Base-by-base conservation (phyloP, 2,888 invertebrate genomes). In the Drosophila atripex region DNA sequence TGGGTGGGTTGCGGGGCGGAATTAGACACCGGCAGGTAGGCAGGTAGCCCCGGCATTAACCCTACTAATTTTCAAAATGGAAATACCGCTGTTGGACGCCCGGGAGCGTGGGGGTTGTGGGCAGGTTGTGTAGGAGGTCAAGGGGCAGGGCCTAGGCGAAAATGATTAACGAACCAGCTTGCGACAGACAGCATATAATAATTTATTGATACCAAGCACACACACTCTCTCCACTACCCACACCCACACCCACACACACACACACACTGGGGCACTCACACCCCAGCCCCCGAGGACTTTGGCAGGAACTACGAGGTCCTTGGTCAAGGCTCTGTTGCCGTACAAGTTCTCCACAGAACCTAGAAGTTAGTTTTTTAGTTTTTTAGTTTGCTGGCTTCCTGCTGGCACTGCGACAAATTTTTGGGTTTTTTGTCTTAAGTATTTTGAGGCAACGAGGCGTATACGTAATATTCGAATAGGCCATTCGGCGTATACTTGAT, bases 121-220 rank as follows among this genome's bases (percentile, higher is more conserved):
- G 18, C 30, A 43, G n/a, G n/a, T n/a, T 35, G 35, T 35, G 35
- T n/a, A 32, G n/a, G 14, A 38, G n/a, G 18, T 41, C 39, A 41
- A 41, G 16, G 18, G 28, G 45, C 9, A 38, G 30, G 58, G 35
- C 41, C 43, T 18, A 21, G 63, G 47, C 45, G 45, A 71, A 80
- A 82, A 82, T 82, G 82, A 82, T 82, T 87, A 74, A 87, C 88
- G 86, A 78, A 68, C 54, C 23, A 43, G 58, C 61, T 69, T 51
- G 61, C 80, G 77, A 71, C 77, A 86, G 77, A 80, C 85, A 79
- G 61, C 71, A 73, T 76, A 82, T 87, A 72, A 82, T 85, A 87
- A 82, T 82, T 87, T 87, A 82, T 82, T 85, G 88, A 87, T 82
- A 76, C 25, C 78, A 69, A 28, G 51, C 61, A 60, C 55, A 64